Evolutionary conservation across 30 jellyfish, hydroid and myxozoan genomes (phyloP), one percentile per base, ranked within the genome.

Genomic region (Chironex yamaguchii): DNA sequence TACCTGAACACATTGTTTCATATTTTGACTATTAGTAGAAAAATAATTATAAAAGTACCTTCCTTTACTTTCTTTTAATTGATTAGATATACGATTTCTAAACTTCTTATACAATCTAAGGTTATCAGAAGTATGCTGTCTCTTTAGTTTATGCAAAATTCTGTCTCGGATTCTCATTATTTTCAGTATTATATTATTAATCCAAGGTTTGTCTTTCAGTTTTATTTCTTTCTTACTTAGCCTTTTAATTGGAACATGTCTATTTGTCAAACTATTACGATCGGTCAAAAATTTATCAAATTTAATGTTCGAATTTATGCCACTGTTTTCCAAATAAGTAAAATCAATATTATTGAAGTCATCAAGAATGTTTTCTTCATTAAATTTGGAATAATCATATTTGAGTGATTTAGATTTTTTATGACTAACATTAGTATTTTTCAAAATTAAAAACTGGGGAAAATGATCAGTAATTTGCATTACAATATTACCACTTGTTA

Each of bases 371-470:
- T 76, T 51, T 54, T 76, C 72, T 21, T 58, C 72, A 13, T 58
- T 21, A 58, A 11, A 53, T 42, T 75, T 49, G 52, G 75, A 49
- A 23, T 48, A 14, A 77, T 77, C 81, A 31, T 53, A 34, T 29
- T 52, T 26, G 34, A 26, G 62, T 23, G 81, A 77, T 23, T n/a
- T 20, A 3, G 11, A 52, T 25, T 52, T 53, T 1, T 53, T 77
- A 52, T 52, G 58, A 42, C 23, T 11, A 13, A 63, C 29, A 32
- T 36, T 32, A 6, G 73, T 33, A 33, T 79, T 21, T 33, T 62
- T 79, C 12, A 79, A 21, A 34, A 79, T 79, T 62, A 79, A 29
- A 33, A 79, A 79, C 82, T 79, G 90, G 36, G 90, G 90, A 42
- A 62, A 79, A 31, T 69, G 82, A 33, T 69, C 82, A 69, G 70